phyloP scores from a whole-genome alignment of 2,113 vertebrate genomes.

The Mastomys coucha region DNA sequence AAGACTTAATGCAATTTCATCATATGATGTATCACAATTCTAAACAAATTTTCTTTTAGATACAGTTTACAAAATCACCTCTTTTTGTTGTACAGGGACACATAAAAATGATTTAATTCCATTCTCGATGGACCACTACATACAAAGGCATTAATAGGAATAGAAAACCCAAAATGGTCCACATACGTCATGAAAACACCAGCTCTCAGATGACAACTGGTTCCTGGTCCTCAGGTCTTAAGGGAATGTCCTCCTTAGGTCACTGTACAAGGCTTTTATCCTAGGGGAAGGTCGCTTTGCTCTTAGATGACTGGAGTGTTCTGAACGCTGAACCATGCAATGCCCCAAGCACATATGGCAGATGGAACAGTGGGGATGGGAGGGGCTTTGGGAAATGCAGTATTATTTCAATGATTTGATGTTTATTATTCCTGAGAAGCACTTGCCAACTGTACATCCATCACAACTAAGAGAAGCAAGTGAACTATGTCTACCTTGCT shows the following conservation, averaged over 20 bases:
- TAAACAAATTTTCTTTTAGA: not conserved
- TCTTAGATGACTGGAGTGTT: conserved; percentile 50
- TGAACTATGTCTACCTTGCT: not conserved
- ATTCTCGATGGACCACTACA: not conserved
- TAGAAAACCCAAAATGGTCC: not conserved
- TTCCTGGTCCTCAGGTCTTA: conserved; percentile 17
- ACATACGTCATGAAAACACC: not conserved
- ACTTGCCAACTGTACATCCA: not conserved
- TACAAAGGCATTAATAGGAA: not conserved
- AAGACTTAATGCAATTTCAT: not conserved
- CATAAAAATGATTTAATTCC: not conserved
- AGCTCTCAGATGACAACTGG: conserved; percentile 6
- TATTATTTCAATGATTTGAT: conserved; percentile 55
- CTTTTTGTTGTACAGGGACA: not conserved
- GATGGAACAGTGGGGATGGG: conserved; percentile 57
- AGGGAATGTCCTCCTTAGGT: conserved; percentile 61
- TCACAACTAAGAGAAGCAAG: not conserved
- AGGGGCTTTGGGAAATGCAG: conserved; percentile 56
- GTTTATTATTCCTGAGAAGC: conserved; percentile 39
- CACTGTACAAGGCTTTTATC: conserved; percentile 34
- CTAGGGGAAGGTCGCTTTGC: conserved; percentile 73
- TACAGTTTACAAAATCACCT: not conserved
- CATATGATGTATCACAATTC: not conserved
- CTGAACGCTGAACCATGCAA: conserved; percentile 36
- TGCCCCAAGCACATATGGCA: conserved; percentile 64